Base-by-base conservation (phyloP, 2,888 invertebrate species). In the Clusia tigrina region DNA sequence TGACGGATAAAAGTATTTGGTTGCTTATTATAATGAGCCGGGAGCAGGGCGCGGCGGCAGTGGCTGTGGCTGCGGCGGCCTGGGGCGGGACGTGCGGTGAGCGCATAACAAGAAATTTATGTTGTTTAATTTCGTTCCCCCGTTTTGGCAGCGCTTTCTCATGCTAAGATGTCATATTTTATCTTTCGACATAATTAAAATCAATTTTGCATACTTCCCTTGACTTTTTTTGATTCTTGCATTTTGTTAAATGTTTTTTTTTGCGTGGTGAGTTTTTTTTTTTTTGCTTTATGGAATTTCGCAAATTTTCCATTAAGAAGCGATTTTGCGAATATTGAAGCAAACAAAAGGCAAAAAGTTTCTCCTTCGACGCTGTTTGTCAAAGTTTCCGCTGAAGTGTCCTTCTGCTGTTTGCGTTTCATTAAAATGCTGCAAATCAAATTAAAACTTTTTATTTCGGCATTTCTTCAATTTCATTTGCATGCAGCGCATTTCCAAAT, bases 401-500 rank as follows among this genome's bases (percentile, higher is more conserved):
- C 20, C 48, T 48, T 48, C 22, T 18, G 22, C 48, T 78, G 76
- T 78, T 77, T 78, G 76, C 74, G 69, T 75, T 77, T 76, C 73
- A 77, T 74, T 78, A 73, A 76, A 76, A 76, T 74, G 73, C 78
- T 74, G 78, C 76, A 77, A 77, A 77, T 78, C 76, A 77, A 77
- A 77, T 77, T 77, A 77, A 77, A 77, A 77, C 71, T 77, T 77
- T 76, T 67, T 62, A 71, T 71, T 78, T 71, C 67, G 58, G 51
- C 22, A 61, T 32, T 18, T 26, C 57, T 60, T 62, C 26, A 54
- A 46, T 66, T 69, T 67, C 70, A 74, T 76, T 74, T 76, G 73
- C 74, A 73, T 76, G 65, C 65, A 60, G 25, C 70, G 61, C 65
- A 70, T 65, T 69, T 70, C 69, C 63, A 67, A 69, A 68, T 71